Evolutionary conservation across 2,113 vertebrate species (phyloP), one percentile per base, ranked within the genome.

Genomic region (Xerus inauris): DNA sequence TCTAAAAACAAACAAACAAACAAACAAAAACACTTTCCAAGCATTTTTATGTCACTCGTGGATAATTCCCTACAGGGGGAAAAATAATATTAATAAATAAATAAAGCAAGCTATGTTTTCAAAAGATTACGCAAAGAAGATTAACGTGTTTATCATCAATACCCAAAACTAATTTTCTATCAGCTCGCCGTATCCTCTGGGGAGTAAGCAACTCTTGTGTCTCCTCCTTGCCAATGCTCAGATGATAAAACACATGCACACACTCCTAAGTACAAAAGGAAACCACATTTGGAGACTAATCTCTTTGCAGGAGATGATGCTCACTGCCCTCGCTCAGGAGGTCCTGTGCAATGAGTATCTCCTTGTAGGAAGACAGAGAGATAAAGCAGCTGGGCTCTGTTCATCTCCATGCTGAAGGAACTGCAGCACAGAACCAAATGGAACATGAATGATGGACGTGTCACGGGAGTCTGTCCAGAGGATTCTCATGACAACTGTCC

Each of bases 81-180:
- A 79, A 87, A 82, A 97, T 73, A 82, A 97, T 73, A 89, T 77
- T 88, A 93, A 92, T 87, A 94, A 94, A 95, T 85, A 96, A 98
- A 97, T 79, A 89, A 95, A 97, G 77, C 38, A 84, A 96, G 93
- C 16, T 89, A 94, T 87, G 19, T 91, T 98, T 98, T 85, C 81
- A 93, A 96, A 97, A 96, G 80, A 83, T 93, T 87, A 94, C 93
- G 69, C 83, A 90, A 94, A 89, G 97, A 95, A 92, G 97, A 97
- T 95, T 95, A 95, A 84, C 45, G 82, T 91, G 73, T 91, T 97
- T 83, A 95, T 62, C 79, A 97, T 73, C 90, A 94, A 94, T 94
- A 95, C 65, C 90, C 85, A 35, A 96, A 95, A 71, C 49, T 85
- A 73, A 82, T 94, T 96, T 96, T 96, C 49, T 92, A 94, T 97